These are phyloP conservation scores for Hippoglossus stenolepis DNA, from an alignment of 2,113 vertebrate species.

Conservation along the genomic window DNA sequence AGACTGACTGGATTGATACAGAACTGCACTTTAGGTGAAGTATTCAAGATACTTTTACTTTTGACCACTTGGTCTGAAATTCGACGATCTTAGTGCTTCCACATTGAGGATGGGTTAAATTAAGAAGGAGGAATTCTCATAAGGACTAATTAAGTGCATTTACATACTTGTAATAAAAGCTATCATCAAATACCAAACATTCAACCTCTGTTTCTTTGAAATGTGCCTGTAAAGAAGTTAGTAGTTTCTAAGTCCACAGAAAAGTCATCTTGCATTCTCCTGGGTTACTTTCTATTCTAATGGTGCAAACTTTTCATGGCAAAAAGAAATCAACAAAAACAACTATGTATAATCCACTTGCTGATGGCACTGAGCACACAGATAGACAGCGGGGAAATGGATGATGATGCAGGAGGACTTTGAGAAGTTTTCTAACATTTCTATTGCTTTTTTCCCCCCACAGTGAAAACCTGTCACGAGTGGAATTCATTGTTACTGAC, in stretches of 20 bases:
- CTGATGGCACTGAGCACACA: background rate
- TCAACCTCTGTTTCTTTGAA: conserved; percentile 18
- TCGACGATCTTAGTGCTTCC: conserved; percentile 1
- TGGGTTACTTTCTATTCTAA: background rate
- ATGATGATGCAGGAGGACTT: background rate
- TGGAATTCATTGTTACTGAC: conserved; percentile 14
- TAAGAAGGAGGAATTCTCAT: conserved; percentile 28
- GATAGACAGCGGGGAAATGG: background rate
- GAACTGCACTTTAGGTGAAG: conserved; percentile 1
- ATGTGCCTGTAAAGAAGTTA: conserved; percentile 15
- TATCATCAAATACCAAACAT: conserved; percentile 14
- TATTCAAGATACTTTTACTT: background rate
- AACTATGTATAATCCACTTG: conserved; percentile 1
- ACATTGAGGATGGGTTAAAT: conserved; percentile 13
- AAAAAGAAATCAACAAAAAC: background rate
- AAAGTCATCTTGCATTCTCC: background rate
- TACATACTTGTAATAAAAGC: conserved; percentile 16
- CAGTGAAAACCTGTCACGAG: conserved; percentile 20
- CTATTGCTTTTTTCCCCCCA: background rate
- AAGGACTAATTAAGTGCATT: conserved; percentile 31
- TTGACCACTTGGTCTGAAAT: conserved; percentile 14
- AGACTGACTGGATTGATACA: conserved; percentile 15
- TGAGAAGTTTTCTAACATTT: conserved; percentile 15
- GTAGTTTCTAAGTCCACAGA: background rate
- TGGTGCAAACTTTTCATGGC: background rate